These are phyloP conservation scores for Psittacula derbiana DNA, from an alignment of 2,797 vertebrate species.

Conservation along the genomic window DNA sequence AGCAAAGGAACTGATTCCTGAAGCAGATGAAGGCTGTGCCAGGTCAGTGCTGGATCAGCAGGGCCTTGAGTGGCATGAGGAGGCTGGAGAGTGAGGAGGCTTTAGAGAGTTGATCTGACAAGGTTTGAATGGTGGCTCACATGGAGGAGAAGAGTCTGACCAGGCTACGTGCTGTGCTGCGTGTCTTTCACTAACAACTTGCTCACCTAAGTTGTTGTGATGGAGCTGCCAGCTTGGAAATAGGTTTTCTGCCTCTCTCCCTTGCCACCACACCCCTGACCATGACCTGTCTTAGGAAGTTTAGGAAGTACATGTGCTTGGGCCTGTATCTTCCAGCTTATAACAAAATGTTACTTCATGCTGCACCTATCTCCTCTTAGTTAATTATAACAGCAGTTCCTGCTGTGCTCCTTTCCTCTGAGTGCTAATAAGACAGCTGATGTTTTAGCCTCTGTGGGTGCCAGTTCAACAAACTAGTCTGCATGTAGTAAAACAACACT, in stretches of 20 bases:
- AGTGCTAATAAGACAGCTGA: not conserved
- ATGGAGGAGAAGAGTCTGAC: not conserved
- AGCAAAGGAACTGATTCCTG: not conserved
- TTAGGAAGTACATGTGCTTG: not conserved
- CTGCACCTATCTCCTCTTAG: not conserved
- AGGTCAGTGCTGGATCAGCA: not conserved
- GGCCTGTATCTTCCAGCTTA: not conserved
- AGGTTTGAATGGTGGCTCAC: not conserved
- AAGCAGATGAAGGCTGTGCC: not conserved
- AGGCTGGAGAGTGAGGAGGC: not conserved
- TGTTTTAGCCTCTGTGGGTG: not conserved
- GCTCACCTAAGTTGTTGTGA: not conserved
- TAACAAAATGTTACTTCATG: not conserved
- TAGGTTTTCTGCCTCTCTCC: not conserved
- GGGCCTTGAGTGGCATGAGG: not conserved
- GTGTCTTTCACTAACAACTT: not conserved
- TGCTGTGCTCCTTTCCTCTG: not conserved
- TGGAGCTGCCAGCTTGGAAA: not conserved
- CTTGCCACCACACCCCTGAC: not conserved
- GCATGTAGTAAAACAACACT: not conserved
- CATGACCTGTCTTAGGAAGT: not conserved
- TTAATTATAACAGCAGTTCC: not conserved
- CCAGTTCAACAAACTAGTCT: not conserved
- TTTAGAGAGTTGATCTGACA: not conserved
- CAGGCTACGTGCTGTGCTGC: not conserved